Base-by-base conservation (phyloP, 2,888 invertebrate genomes). In the Lasioglossum morio region DNA sequence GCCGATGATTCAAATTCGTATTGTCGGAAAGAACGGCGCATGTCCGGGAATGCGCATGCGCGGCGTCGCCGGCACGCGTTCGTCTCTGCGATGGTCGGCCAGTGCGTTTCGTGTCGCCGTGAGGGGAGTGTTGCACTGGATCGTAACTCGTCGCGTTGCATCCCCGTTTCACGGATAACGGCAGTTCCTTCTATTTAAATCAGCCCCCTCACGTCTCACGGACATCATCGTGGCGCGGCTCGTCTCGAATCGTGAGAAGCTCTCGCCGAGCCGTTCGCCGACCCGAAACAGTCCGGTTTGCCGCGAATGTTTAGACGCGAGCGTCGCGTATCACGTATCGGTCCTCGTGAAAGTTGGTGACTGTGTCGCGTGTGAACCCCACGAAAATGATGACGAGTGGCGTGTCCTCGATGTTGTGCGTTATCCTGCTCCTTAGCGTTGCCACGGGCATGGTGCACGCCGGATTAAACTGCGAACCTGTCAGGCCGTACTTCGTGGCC, bases 401-500 rank as follows among this genome's bases (percentile, higher is more conserved):
- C 81, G 78, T 81, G 79, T 82, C 84, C 74, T 81, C 89, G 83
- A 89, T 91, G 77, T 90, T 92, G 90, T 94, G 93, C 89, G 84
- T 86, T 75, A 73, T 93, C 87, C 85, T 94, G 90, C 90, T 91
- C 90, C 89, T 94, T 69, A 87, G 91, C 91, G 92, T 92, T 84
- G 83, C 91, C 83, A 90, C 89, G 70, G 79, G 86, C 53, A 87
- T 79, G 76, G 91, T 91, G 53, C 89, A 89, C 84, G 94, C 93
- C 73, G 93, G 92, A 81, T 93, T 95, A 80, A 96, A 95, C 89
- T 96, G 96, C 90, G 95, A 95, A 84, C 95, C 95, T 80, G 96
- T 96, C 84, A 94, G 94, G 87, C 94, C 95, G 80, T 95, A 96
- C 82, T 96, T 96, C 88, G 95, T 95, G 92, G 92, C 94, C 27